These are phyloP conservation scores for Delia radicum DNA, from an alignment of 1,140 invertebrate genomes.

Conservation along the genomic window DNA sequence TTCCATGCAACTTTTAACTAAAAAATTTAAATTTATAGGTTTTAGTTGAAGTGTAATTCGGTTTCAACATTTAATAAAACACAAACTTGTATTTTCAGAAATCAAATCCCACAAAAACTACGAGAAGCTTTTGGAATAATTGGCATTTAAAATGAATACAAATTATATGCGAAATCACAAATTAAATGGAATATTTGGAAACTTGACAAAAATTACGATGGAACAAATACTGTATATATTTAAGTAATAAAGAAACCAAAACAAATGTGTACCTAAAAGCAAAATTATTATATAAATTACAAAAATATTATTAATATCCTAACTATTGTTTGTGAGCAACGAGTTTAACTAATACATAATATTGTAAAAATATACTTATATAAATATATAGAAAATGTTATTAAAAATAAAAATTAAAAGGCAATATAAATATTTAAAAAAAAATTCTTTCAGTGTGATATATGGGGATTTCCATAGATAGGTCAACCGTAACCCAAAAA, in stretches of 20 bases:
- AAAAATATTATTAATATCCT: background rate
- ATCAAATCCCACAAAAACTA: background rate
- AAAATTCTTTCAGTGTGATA: no score
- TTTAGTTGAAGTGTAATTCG: no score
- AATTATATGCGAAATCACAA: no score
- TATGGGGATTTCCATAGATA: no score
- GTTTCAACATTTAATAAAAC: background rate
- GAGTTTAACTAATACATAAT: background rate
- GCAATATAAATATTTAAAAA: no score
- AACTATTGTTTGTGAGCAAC: background rate
- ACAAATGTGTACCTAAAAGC: slow-evolving; percentile 14
- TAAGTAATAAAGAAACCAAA: background rate
- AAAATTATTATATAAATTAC: background rate
- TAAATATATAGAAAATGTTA: background rate
- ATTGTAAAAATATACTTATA: background rate
- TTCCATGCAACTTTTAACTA: no score
- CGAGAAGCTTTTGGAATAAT: background rate
- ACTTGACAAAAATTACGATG: slow-evolving; percentile 1
- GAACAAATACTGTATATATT: background rate
- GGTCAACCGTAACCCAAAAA: no score
- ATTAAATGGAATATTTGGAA: background rate
- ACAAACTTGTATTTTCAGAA: background rate
- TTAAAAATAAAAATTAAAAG: background rate
- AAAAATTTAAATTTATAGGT: no score
- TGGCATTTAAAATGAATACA: slow-evolving; percentile 23